phyloP scores from a whole-genome alignment of 2,888 invertebrate species.

The Cantharis lateralis region DNA sequence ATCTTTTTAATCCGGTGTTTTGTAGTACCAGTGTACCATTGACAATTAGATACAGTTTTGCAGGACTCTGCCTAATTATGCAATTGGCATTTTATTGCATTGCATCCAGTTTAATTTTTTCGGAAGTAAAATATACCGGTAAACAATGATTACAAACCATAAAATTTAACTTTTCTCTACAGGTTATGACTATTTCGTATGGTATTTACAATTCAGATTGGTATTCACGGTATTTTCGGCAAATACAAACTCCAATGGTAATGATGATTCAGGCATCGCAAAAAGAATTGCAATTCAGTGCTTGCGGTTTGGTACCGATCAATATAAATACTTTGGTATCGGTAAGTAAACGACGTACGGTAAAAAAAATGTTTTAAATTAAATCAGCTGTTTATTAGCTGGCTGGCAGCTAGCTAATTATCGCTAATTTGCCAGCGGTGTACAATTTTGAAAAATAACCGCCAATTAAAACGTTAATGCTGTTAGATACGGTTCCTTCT shows the following conservation, averaged over 20 bases:
- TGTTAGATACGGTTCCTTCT: too few relatives aligned
- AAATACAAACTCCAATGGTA: not conserved
- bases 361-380: too few relatives aligned
- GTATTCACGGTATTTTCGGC: not conserved
- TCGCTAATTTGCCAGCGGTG: too few relatives aligned
- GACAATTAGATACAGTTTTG: too few relatives aligned
- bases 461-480: too few relatives aligned
- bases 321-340: not conserved
- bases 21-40: too few relatives aligned
- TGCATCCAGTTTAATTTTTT: not conserved
- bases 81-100: not conserved
- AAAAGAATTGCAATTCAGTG: not conserved
- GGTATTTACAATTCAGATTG: not conserved
- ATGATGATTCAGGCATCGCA: not conserved
- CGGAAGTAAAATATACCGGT: not conserved
- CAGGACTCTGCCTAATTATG: too few relatives aligned
- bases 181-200: not conserved
- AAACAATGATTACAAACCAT: not conserved
- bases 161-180: not conserved
- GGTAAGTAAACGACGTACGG: too few relatives aligned
- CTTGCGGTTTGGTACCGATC: not conserved
- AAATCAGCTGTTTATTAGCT: too few relatives aligned
- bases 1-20: too few relatives aligned
- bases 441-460: too few relatives aligned
- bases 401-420: too few relatives aligned